Evolutionary conservation across 2,113 vertebrate genomes (phyloP).

Genomic region (Triplophysa tibetana): DNA sequence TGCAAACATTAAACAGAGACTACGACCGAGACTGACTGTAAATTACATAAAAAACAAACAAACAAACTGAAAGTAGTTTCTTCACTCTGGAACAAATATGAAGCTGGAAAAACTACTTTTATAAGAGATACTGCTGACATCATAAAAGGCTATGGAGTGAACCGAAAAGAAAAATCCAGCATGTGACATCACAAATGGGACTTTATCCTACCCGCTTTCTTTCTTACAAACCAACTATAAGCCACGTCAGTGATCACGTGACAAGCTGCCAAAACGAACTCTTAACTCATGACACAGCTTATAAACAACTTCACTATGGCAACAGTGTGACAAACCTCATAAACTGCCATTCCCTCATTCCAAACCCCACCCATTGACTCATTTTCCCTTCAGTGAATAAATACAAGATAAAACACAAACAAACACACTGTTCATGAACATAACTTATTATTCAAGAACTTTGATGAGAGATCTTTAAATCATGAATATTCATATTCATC

Average conservation of each 20-base stretch:
- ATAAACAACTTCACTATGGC: conserved; percentile 39
- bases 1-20: background rate
- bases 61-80: too few species aligned
- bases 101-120: background rate
- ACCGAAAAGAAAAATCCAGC: background rate
- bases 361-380: conserved; percentile 63
- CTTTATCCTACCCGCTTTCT: background rate
- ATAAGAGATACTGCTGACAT: too few species aligned
- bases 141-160: background rate
- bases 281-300: background rate
- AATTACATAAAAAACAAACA: background rate
- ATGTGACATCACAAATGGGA: background rate
- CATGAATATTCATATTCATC: background rate
- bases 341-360: conserved; percentile 58
- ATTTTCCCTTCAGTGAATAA: conserved; percentile 22
- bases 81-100: background rate
- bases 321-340: conserved; percentile 31
- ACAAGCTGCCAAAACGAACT: background rate
- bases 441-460: background rate
- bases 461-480: background rate
- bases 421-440: background rate
- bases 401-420: background rate
- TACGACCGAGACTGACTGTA: background rate
- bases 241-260: background rate
- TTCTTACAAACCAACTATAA: background rate